Conservation (phyloP, 1,140 invertebrate genomes). For the Aradophagus sp. region DNA sequence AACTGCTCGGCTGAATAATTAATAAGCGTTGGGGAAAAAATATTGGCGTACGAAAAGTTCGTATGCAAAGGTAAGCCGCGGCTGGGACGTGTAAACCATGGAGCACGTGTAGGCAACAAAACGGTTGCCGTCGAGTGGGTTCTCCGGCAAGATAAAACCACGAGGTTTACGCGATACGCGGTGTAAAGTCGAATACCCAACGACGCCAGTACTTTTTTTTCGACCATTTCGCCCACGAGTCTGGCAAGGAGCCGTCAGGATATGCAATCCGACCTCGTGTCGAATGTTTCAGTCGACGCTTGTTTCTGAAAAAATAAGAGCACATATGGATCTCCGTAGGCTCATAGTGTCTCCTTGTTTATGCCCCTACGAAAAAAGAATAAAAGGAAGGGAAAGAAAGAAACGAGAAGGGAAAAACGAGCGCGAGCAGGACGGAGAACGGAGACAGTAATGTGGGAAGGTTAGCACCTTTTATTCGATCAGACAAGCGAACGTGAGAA, state of each 20-base stretch:
- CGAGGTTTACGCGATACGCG: slow-evolving; percentile 54
- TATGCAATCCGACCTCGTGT: slow-evolving; percentile 48
- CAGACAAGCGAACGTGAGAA: slow-evolving; percentile 52
- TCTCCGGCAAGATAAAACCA: slow-evolving; percentile 51
- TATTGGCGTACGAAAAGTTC: slow-evolving; percentile 8
- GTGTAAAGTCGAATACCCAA: slow-evolving; percentile 53
- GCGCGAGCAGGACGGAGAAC: slow-evolving; percentile 11
- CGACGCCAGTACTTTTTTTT: slow-evolving; percentile 48
- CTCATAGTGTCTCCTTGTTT: slow-evolving; percentile 42
- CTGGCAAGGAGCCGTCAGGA: slow-evolving; percentile 47
- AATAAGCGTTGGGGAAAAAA: slow-evolving; percentile 16
- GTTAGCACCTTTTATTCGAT: slow-evolving; percentile 54
- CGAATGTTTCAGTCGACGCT: slow-evolving; percentile 45
- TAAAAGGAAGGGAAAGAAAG: not conserved
- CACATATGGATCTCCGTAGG: slow-evolving; percentile 28
- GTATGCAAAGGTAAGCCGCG: slow-evolving; percentile 31
- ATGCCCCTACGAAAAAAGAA: slow-evolving; percentile 5
- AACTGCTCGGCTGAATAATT: slow-evolving; percentile 20
- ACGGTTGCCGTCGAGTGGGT: slow-evolving; percentile 52
- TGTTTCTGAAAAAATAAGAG: slow-evolving; percentile 51
- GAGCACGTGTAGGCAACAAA: slow-evolving; percentile 55
- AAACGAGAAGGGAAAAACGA: slow-evolving; percentile 2
- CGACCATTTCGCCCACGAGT: slow-evolving; percentile 52
- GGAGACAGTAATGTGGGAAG: slow-evolving; percentile 49
- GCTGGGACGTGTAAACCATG: slow-evolving; percentile 23